phyloP scores from a whole-genome alignment of 2,888 invertebrate genomes.

The Gibbula magus region DNA sequence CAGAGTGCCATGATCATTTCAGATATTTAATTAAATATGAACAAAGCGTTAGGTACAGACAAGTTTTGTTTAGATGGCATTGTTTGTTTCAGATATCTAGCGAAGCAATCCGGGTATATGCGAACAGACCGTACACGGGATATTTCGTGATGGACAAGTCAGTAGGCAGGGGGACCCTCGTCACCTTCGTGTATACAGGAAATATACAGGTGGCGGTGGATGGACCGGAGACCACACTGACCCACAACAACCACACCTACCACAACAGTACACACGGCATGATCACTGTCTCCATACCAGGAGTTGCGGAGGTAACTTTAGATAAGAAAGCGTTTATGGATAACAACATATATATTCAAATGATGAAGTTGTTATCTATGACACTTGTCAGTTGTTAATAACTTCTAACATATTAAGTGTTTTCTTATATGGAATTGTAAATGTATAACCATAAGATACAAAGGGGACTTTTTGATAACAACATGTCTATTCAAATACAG shows the following conservation, averaged over 20 bases:
- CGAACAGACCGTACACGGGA: conserved; percentile 24
- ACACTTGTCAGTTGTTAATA: too few species aligned
- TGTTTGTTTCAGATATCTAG: not conserved
- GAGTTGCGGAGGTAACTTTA: conserved; percentile 6
- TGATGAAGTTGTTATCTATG: too few species aligned
- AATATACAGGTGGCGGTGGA: conserved; percentile 34
- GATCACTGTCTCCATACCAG: conserved; percentile 5
- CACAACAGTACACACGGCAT: conserved; percentile 13
- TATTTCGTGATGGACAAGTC: conserved; percentile 44
- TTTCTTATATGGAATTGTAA: too few species aligned
- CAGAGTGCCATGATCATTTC: too few species aligned
- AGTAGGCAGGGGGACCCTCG: conserved; percentile 43
- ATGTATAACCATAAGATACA: too few species aligned
- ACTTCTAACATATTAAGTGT: too few species aligned
- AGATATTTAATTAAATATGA: too few species aligned
- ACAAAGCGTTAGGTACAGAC: too few species aligned
- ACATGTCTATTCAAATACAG: not conserved
- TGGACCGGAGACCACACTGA: conserved; percentile 26
- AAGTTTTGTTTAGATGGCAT: too few species aligned
- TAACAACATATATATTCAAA: not conserved
- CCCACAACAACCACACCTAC: conserved; percentile 3
- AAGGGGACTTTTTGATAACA: too few species aligned
- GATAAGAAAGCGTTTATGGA: not conserved
- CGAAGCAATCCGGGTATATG: conserved; percentile 30
- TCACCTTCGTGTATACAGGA: conserved; percentile 40